Base-by-base conservation (phyloP, 2,113 vertebrate genomes). In the Caretta caretta region DNA sequence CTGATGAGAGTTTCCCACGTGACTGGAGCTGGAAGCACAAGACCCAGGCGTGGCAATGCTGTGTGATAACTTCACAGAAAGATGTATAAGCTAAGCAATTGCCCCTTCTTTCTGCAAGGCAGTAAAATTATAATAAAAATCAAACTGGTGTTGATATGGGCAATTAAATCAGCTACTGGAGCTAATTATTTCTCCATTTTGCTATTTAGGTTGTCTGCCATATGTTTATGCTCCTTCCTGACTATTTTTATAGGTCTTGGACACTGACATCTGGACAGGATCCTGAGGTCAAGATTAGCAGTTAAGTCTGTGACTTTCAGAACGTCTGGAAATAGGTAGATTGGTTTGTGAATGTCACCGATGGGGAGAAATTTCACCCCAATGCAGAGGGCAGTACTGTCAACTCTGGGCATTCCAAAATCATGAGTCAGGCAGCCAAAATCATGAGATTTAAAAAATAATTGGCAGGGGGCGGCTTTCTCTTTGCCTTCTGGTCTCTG, bases 291-390 rank as follows among this genome's bases (percentile, higher is more conserved):
- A 54, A 89, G 72, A 16, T 29, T 62, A 88, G 76, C 2, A 92
- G 69, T 48, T 48, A 56, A 95, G 49, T 4, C 7, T 35, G 82
- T 31, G 83, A 72, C 53, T 89, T 93, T 88, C 88, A 53, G 56
- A 22, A 1, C 83, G 57, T 56, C 69, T 0, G 0, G 82, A 90
- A 62, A 48, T 9, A 4, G 6, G n/a, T 35, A 8, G 35, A 2
- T 31, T 87, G 69, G 80, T 88, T 72, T 48, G 54, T 94, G 56
- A 27, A 57, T 27, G 56, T 57, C 56, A 25, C 69, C 56, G 78
- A 92, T 80, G 57, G 88, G 35, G 38, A 65, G 78, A 88, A 94
- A 53, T 8, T 89, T 31, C 31, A 80, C 29, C 6, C 59, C 29
- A 31, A 7, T 16, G 29, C 80, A 89, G 82, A 90, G 89, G 59